Conservation (phyloP, 2,797 vertebrate genomes). For the Pangasius larnaudii region DNA sequence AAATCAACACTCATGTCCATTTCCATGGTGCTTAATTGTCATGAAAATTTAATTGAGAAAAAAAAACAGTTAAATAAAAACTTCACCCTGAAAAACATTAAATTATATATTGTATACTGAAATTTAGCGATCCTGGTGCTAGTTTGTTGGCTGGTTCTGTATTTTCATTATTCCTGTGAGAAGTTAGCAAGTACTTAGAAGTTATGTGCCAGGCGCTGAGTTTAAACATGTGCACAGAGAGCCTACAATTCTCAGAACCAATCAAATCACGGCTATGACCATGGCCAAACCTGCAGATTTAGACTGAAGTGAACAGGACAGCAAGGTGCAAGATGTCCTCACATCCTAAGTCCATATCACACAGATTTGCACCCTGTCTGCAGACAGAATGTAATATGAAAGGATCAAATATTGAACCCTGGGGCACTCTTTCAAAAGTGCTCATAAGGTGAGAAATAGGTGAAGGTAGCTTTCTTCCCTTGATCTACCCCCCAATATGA, state of each 20-base stretch:
- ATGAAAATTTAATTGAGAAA: neutral
- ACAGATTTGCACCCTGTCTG: slow-evolving; percentile 19
- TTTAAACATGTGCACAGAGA: neutral
- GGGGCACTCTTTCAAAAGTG: slow-evolving; percentile 14
- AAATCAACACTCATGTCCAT: neutral
- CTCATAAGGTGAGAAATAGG: neutral
- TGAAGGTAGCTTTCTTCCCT: neutral
- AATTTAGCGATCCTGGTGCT: neutral
- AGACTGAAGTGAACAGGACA: neutral
- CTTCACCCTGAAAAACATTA: neutral
- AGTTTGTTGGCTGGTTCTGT: neutral
- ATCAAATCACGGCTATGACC: no score
- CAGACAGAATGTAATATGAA: slow-evolving; percentile 26
- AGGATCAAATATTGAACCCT: slow-evolving; percentile 29
- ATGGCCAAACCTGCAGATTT: neutral
- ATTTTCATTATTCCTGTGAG: neutral
- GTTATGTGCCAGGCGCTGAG: neutral
- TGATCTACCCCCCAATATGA: neutral
- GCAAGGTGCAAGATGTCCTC: neutral
- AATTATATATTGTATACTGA: neutral
- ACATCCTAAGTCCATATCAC: slow-evolving; percentile 37
- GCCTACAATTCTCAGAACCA: neutral
- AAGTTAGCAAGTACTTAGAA: no score
- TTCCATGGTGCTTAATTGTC: neutral
- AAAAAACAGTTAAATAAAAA: neutral